Base-by-base conservation (phyloP, 2,888 invertebrate species). In the Mesodorylaimus sp. region DNA sequence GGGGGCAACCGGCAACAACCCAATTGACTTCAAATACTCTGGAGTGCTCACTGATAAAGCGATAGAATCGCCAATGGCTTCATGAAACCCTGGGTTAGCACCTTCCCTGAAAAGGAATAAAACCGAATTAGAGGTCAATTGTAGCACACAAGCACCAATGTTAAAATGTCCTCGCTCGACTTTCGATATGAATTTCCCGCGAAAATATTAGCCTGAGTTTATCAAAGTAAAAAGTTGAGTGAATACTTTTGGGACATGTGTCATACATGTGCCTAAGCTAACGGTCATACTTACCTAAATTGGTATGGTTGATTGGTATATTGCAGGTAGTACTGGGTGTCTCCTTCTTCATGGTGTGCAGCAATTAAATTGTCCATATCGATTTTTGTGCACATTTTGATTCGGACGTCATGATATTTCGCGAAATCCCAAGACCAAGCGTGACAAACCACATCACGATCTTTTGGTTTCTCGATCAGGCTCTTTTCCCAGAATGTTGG, bases 321-420 rank as follows among this genome's bases (percentile, higher is more conserved):
- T 0, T 79, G 76, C 76, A 79, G 77, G 57, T 76, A 80, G 60
- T 81, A 81, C 45, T 80, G 75, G 32, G 81, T 74, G 56, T 81
- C 81, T 0, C 81, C 81, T 70, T 81, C 74, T 70, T 88, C 88
- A 60, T 88, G 88, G 60, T 88, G 87, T 0, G 83, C 81, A 0
- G 84, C 85, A 50, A 86, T 76, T 55, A 87, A 66, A 63, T 86
- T 83, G 57, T 83, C 81, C 78, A 84, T 83, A 54, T 79, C 81
- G 1, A 50, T 28, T 10, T 24, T 10, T 26, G 44, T 26, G 27
- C 44, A 43, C 44, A 43, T 43, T 24, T 26, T 24, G 27, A 43
- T 43, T 10, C 46, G 36, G 25, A 25, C 23, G 23, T 51, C 48
- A 2, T 10, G 10, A 7, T 39, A 19, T 7, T n/a, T 7, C n/a